These are phyloP conservation scores for Syrrhaptes paradoxus DNA, from an alignment of 2,113 vertebrate species.

Conservation along the genomic window DNA sequence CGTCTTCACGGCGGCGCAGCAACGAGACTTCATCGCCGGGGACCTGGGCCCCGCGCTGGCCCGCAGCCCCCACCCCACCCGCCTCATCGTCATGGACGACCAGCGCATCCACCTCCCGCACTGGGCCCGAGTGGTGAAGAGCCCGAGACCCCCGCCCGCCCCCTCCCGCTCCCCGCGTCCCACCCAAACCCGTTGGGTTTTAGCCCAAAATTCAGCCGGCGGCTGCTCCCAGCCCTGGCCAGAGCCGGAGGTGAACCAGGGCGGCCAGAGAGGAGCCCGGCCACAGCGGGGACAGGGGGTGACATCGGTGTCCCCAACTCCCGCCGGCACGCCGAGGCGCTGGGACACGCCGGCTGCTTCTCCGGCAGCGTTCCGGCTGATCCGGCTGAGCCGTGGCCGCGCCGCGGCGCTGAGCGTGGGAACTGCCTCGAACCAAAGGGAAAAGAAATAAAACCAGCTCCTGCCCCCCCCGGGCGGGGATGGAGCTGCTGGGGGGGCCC, in stretches of 20 bases:
- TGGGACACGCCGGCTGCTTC: neutral
- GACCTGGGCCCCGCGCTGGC: slow-evolving; percentile 88
- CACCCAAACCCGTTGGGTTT: neutral
- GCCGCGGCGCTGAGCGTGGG: neutral
- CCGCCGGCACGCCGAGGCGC: neutral
- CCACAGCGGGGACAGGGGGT: neutral
- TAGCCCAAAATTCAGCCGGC: rapidly evolving
- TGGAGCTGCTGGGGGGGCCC: neutral
- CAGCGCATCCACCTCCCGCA: slow-evolving; percentile 83
- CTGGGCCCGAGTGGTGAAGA: slow-evolving; percentile 91
- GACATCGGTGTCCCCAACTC: neutral
- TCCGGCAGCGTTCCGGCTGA: neutral
- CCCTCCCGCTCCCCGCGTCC: neutral
- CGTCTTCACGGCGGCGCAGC: slow-evolving; percentile 85
- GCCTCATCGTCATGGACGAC: slow-evolving; percentile 88
- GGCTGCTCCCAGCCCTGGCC: neutral
- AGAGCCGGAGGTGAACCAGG: neutral
- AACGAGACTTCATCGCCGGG: slow-evolving; percentile 86
- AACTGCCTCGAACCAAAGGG: neutral
- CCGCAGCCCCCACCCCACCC: slow-evolving; percentile 76
- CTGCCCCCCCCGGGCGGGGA: too few relatives aligned
- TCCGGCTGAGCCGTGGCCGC: rapidly evolving
- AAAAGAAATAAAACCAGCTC: neutral
- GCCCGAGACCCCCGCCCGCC: neutral
- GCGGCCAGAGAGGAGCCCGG: neutral